Conservation (phyloP, 1,140 invertebrate species). For the Eulimnadia texana region DNA sequence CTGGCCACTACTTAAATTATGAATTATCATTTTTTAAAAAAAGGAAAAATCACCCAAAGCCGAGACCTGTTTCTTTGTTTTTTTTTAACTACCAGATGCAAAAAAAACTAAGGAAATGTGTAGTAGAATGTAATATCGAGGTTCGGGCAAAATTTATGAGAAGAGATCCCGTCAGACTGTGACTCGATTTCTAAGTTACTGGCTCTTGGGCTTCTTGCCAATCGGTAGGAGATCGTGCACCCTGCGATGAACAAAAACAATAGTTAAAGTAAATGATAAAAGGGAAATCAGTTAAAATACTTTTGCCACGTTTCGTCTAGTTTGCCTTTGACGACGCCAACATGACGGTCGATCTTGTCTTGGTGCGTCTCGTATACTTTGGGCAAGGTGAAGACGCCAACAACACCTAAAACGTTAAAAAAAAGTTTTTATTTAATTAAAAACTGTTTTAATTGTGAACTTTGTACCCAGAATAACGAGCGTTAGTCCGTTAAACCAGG, state of each 20-base stretch:
- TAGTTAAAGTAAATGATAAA: neutral
- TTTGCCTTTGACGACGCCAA: conserved; percentile 72
- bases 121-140: too few relatives aligned
- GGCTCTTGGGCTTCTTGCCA: conserved; percentile 70
- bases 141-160: too few relatives aligned
- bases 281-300: conserved; percentile 37
- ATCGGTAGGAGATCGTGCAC: conserved; percentile 79
- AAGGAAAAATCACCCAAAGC: too few relatives aligned
- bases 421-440: conserved; percentile 10
- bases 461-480: conserved; percentile 77
- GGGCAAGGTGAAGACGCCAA: conserved; percentile 85
- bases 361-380: conserved; percentile 98
- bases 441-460: neutral
- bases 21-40: too few relatives aligned
- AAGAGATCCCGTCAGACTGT: neutral
- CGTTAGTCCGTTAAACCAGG: conserved; percentile 97
- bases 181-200: conserved; percentile 37
- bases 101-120: too few relatives aligned
- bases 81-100: too few relatives aligned
- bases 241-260: conserved; percentile 40
- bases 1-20: too few relatives aligned
- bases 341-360: conserved; percentile 85
- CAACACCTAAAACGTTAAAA: conserved; percentile 51
- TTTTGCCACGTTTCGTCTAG: conserved; percentile 75
- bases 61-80: too few relatives aligned